Percentiles rank a stretch among this genome's conserved stretches.
Evolutionary conservation across 2,113 vertebrate species (phyloP).

Genomic region (Neoarius graeffei): DNA sequence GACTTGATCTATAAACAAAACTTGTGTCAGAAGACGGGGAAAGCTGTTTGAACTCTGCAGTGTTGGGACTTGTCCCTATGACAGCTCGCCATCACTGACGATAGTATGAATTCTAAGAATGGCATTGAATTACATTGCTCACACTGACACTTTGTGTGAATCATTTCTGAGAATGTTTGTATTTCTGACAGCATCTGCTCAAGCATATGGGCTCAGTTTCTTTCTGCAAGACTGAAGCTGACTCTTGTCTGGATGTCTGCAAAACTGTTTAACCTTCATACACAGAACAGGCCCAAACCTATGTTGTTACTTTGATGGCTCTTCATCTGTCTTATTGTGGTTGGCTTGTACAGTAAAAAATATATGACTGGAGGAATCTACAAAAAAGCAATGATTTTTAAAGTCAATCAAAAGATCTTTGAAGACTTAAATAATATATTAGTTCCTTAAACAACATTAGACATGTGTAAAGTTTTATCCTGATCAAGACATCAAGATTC

Average conservation of each 20-base stretch:
- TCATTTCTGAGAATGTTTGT: slow-evolving; percentile 80
- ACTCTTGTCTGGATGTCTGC: slow-evolving; percentile 68
- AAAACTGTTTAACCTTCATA: slow-evolving; percentile 48
- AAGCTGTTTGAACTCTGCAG: slow-evolving; percentile 74
- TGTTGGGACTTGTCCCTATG: slow-evolving; percentile 76
- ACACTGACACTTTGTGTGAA: slow-evolving; percentile 78
- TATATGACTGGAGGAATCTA: not conserved
- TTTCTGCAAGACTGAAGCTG: slow-evolving; percentile 68
- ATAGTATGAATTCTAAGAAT: slow-evolving; percentile 81
- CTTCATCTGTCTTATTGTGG: slow-evolving; percentile 18
- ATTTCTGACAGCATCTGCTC: slow-evolving; percentile 79
- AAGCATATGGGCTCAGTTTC: slow-evolving; percentile 67
- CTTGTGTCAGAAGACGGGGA: slow-evolving; percentile 74
- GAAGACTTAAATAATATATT: not conserved
- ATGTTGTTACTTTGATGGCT: slow-evolving; percentile 2
- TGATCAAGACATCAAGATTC: not conserved
- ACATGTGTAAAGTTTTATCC: not conserved
- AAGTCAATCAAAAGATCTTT: not conserved
- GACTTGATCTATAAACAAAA: slow-evolving; percentile 80
- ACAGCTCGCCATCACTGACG: slow-evolving; percentile 72
- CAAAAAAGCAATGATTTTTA: not conserved
- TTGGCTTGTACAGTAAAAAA: not conserved
- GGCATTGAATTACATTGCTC: slow-evolving; percentile 82
- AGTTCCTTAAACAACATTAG: not conserved
- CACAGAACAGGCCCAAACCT: slow-evolving; percentile 21